Base-by-base conservation (phyloP, 2,888 invertebrate species). In the Volucella zonaria region DNA sequence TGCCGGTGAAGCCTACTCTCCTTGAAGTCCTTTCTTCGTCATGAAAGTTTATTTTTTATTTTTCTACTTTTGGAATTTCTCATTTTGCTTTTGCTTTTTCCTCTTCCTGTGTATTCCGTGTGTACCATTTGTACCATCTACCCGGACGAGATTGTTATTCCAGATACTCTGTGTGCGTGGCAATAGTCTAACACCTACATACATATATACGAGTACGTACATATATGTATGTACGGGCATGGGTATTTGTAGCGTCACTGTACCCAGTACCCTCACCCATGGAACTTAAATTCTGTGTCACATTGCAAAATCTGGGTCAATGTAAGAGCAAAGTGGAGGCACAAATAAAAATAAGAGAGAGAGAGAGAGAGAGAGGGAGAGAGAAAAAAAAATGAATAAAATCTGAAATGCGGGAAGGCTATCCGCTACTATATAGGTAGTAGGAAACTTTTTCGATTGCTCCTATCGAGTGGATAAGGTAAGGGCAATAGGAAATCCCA, bases 91-190 rank as follows among this genome's bases (percentile, higher is more conserved):
- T 11, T 47, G 11, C 45, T 38, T 9, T 15, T 38, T 6, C 18
- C 47, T 14, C 54, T 68, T 56, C 18, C 56, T 59, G 45, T 68
- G 15, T 31, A 31, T 31, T 31, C 31, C 31, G 6, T 49, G 49
- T 66, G 61, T 81, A 49, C 54, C 59, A 75, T 71, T 71, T 79
- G 79, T 59, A 61, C 67, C 70, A 81, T 80, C 61, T 67, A 81
- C 75, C 43, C 58, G 71, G 70, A 76, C 83, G 75, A 85, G 76
- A 80, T 76, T 85, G 61, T 66, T 85, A 81, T 80, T 85, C 83
- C 51, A 85, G 81, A 76, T 85, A 80, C 47, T 23, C 23, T 45
- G 51, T 80, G 61, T 75, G 83, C 78, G 82, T 82, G 68, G 67
- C 66, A 71, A 61, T 42, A 74, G 43, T 59, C 73, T 56, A 18